Evolutionary conservation across 2,113 vertebrate genomes (phyloP), one percentile per base, ranked within the genome.

Genomic region (Pardalotus punctatus): DNA sequence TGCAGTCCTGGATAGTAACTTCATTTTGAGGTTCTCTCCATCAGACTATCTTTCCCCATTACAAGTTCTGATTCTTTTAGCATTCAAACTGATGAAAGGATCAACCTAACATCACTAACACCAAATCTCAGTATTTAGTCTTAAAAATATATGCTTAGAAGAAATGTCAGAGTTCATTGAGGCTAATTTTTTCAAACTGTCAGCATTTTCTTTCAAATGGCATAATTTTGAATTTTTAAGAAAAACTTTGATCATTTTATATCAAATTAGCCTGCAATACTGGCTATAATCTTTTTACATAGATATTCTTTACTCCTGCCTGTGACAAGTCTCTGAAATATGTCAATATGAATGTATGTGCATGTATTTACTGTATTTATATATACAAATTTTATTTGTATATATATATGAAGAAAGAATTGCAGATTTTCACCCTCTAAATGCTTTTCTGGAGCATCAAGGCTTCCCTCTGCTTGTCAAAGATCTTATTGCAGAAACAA

Each of bases 41-140:
- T 24, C 3, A 82, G 57, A 57, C 24, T 79, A 79, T 74, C 78
- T 71, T 67, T 77, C 66, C 29, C 9, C 33, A 14, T 57, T 60
- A 60, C 60, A 61, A 92, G 93, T 92, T 60, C 42, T 86, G 87
- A 88, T 78, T 94, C 71, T 94, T 96, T 77, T 57, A 97, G 66
- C 42, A 86, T 81, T 65, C 61, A 88, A 70, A 66, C 73, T 54
- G 65, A 94, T 54, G 15, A 64, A 94, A 93, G 70, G 40, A 86
- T 84, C 4, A 4, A 45, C 36, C 69, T 69, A 47, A 86, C 50
- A 92, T 79, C 78, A 94, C 14, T 95, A 95, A 91, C 20, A 36
- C 14, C 47, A 43, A 82, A 78, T 83, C 80, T 86, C 66, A 66
- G 67, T 90, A 77, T 86, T 97, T 88, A 93, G 58, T 64, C 64